phyloP scores from a whole-genome alignment of 35 echinoderm and acorn worm genomes.

The Heliocidaris erythrogramma region DNA sequence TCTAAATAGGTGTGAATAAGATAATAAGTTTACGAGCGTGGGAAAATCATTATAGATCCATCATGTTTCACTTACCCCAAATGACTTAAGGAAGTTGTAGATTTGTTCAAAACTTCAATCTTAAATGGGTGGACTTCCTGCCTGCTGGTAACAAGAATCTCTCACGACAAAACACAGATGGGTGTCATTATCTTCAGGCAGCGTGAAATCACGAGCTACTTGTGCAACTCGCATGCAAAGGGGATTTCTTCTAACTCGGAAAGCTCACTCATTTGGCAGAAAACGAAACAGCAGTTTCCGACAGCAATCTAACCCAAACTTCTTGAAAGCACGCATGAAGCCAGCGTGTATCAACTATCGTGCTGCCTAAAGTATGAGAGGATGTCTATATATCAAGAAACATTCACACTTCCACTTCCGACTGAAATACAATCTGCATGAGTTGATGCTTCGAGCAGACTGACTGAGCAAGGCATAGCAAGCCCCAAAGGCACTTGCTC shows the following conservation, averaged over 20 bases:
- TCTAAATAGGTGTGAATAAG: background rate
- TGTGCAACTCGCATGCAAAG: background rate
- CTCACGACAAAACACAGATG: conserved; percentile 34
- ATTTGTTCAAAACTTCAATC: conserved; percentile 45
- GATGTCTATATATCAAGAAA: background rate
- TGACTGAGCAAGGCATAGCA: background rate
- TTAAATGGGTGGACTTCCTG: conserved; percentile 42
- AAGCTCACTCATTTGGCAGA: background rate
- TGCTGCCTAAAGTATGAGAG: background rate
- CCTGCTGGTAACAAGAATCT: background rate
- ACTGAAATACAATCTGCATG: background rate
- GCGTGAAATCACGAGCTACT: background rate
- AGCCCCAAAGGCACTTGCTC: background rate
- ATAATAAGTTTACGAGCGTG: conserved; percentile 5
- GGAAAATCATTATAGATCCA: conserved; percentile 23
- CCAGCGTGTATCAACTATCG: background rate
- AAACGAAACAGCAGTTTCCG: background rate
- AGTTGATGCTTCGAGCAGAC: background rate
- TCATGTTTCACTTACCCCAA: conserved; percentile 27
- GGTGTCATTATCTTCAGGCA: conserved; percentile 20
- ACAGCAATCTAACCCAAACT: background rate
- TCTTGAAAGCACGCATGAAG: background rate
- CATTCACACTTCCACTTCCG: background rate
- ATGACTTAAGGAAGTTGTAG: conserved; percentile 36
- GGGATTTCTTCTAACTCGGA: background rate